These are phyloP conservation scores for Poecilia velifera DNA, from an alignment of 2,797 vertebrate species.

Conservation along the genomic window DNA sequence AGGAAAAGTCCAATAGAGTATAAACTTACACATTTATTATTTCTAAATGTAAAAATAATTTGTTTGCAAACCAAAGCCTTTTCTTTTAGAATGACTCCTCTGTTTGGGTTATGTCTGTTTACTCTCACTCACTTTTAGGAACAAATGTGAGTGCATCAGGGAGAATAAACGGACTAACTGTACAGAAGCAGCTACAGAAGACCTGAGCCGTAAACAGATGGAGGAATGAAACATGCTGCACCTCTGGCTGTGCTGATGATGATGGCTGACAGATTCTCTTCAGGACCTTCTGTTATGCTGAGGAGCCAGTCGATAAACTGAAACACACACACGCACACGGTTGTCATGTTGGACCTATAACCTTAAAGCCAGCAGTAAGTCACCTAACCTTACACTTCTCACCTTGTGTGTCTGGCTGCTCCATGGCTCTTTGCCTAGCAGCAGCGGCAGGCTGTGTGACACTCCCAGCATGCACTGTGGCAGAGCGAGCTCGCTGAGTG, in stretches of 20 bases:
- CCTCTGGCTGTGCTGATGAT: slow-evolving; percentile 69
- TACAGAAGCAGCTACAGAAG: not conserved
- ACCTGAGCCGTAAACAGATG: not conserved
- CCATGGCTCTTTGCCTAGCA: slow-evolving; percentile 93
- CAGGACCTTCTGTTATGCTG: slow-evolving; percentile 84
- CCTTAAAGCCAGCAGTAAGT: too few relatives aligned
- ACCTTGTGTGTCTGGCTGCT: slow-evolving; percentile 89
- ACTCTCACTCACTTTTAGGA: not conserved
- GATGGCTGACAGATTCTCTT: slow-evolving; percentile 77
- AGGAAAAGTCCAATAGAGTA: not conserved
- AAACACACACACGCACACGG: slow-evolving; percentile 25
- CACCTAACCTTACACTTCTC: not conserved
- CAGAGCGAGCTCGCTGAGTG: slow-evolving; percentile 66
- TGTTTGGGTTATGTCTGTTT: not conserved
- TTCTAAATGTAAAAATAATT: not conserved
- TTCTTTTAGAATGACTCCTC: not conserved
- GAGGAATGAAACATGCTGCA: slow-evolving; percentile 6
- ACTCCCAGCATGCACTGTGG: slow-evolving; percentile 82
- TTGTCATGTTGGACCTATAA: not conserved
- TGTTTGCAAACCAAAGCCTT: not conserved
- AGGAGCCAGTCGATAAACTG: slow-evolving; percentile 96
- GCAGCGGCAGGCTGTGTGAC: slow-evolving; percentile 82
- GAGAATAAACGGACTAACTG: not conserved
- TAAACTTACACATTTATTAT: not conserved
- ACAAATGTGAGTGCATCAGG: not conserved